Evolutionary conservation across 2,888 invertebrate species (phyloP).

Genomic region (Trichopoda pennipes): DNA sequence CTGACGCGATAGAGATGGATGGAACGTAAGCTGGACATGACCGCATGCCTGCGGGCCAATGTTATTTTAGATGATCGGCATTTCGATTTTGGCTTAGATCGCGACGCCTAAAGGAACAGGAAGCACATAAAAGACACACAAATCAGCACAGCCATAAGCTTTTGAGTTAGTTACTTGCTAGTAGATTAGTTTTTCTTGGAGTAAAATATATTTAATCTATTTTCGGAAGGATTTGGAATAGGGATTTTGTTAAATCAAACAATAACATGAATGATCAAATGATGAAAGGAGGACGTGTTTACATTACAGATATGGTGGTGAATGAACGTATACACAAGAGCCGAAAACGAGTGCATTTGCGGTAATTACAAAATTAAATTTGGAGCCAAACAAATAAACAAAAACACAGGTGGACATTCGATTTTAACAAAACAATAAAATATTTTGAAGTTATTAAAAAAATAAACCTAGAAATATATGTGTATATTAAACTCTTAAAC

Average conservation of each 20-base stretch:
- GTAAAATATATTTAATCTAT: background rate
- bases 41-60: constrained; percentile 94
- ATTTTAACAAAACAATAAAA: constrained; percentile 30
- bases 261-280: constrained; percentile 34
- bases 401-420: constrained; percentile 57
- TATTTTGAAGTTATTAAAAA: constrained; percentile 2
- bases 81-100: constrained; percentile 86
- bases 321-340: constrained; percentile 63
- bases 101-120: constrained; percentile 85
- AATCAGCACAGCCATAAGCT: constrained; percentile 68
- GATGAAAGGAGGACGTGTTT: constrained; percentile 22
- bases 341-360: constrained; percentile 69
- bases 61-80: constrained; percentile 92
- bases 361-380: constrained; percentile 53
- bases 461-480: constrained; percentile 5
- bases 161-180: constrained; percentile 60
- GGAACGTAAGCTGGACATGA: constrained; percentile 97
- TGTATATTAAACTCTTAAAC: constrained; percentile 51
- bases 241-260: constrained; percentile 25
- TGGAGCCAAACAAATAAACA: constrained; percentile 26
- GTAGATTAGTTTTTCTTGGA: constrained; percentile 39
- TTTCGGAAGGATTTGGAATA: constrained; percentile 2
- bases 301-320: constrained; percentile 22
- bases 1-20: constrained; percentile 95
- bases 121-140: constrained; percentile 72